A percentile compares a stretch with the other conserved stretches of the same genome.
Evolutionary conservation across 2,797 vertebrate genomes (phyloP).

Genomic region (Darevskia nairensis): DNA sequence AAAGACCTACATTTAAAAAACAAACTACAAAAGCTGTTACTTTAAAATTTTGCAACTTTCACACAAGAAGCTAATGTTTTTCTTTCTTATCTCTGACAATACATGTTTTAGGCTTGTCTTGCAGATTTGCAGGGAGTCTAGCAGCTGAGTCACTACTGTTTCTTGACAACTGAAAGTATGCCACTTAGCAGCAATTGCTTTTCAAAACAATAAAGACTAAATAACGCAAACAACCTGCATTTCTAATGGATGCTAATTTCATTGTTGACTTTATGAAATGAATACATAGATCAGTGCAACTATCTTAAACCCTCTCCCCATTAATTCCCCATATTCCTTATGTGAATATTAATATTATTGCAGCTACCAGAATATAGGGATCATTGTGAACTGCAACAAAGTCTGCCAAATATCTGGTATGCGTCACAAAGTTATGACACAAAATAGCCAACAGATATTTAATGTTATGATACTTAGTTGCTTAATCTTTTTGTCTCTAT

Average conservation of each 20-base stretch:
- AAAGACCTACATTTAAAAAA: conserved; percentile 59
- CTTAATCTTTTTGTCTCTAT: conserved; percentile 22
- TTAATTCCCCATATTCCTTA: conserved; percentile 38
- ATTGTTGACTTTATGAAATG: not conserved
- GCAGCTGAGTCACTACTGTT: not conserved
- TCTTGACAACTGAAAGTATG: not conserved
- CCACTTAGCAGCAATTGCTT: not conserved
- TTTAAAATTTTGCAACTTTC: conserved; percentile 16
- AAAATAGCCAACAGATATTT: conserved; percentile 21
- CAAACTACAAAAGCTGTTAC: conserved; percentile 31
- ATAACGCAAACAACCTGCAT: not conserved
- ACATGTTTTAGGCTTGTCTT: not conserved
- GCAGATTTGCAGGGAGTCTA: too few relatives aligned
- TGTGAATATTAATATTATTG: conserved; percentile 35
- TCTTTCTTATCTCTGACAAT: conserved; percentile 5
- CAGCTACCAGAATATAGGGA: conserved; percentile 13
- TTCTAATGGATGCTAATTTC: not conserved
- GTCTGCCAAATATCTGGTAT: conserved; percentile 21
- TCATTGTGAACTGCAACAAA: not conserved
- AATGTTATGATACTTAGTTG: not conserved
- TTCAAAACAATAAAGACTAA: not conserved
- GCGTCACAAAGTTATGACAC: conserved; percentile 36
- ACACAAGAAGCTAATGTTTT: conserved; percentile 30
- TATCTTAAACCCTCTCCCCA: conserved; percentile 9
- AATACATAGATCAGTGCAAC: not conserved